Evolutionary conservation across 2,797 vertebrate genomes (phyloP), one percentile per base, ranked within the genome.

Genomic region (Zalophus californianus): DNA sequence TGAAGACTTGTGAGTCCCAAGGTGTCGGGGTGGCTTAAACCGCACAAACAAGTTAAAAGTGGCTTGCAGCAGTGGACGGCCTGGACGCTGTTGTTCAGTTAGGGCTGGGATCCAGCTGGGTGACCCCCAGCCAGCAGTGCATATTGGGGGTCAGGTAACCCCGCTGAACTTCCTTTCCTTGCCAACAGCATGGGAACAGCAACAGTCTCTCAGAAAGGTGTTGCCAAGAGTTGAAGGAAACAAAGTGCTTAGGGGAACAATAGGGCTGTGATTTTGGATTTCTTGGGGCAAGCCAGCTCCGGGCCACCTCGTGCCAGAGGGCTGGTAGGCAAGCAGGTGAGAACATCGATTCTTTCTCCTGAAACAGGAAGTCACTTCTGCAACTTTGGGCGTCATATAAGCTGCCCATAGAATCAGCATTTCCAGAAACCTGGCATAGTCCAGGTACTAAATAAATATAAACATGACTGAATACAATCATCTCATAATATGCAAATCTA

Each of bases 161-260:
- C 64, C 14, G 0, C 32, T 18, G 50, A 9, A 0, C 2, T 16
- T 11, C 15, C 48, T 5, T 5, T 56, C 10, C 6, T 38, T 14
- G 0, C 14, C 38, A 0, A 11, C 16, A 18, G 35, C 25, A 0
- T 2, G 29, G 52, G 29, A 35, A 25, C 12, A 23, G 5, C 18
- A 1, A 35, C 3, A 3, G 32, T 12, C 32, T 35, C 60, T 29
- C 16, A 0, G n/a, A 3, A 10, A 14, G 27, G 12, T 15, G 6
- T 38, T 2, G 7, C 7, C 4, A n/a, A 32, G 35, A 44, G 21
- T 13, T 0, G 3, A 16, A 8, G 78, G 8, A 18, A 5, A 12
- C 1, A 0, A 2, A 2, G 23, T 0, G 1, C 50, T 14, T 0
- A 2, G 52, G 7, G 21, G 38, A n/a, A 27, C 14, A 0, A 21